A percentile compares a stretch with the other conserved stretches of the same genome.
Conservation (phyloP, 2,888 invertebrate species). For the Drosophila percnosoma region DNA sequence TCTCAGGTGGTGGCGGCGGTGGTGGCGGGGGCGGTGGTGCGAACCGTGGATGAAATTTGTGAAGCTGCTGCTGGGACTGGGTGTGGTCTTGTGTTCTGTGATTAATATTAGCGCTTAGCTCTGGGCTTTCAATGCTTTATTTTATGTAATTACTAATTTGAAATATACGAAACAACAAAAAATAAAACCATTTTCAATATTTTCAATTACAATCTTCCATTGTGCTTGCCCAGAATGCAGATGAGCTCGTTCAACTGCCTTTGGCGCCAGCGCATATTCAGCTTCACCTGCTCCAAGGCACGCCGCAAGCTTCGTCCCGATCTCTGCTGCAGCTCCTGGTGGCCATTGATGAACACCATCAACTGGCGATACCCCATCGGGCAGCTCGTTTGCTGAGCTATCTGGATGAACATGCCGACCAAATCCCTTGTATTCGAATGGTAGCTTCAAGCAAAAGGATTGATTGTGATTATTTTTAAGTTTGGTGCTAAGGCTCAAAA, state of each 20-base stretch:
- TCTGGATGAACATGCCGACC: conserved; percentile 83
- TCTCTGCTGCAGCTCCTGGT: conserved; percentile 87
- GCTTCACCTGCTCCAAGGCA: conserved; percentile 89
- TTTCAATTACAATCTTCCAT: conserved; percentile 24
- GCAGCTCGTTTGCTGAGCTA: conserved; percentile 85
- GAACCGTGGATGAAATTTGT: conserved; percentile 23
- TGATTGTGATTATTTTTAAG: background rate
- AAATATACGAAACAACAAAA: conserved; percentile 25
- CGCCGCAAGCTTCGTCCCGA: conserved; percentile 89
- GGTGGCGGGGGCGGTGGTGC: conserved; percentile 9
- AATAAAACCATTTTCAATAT: background rate
- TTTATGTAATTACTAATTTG: conserved; percentile 34
- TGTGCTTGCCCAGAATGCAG: background rate
- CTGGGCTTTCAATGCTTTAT: conserved; percentile 25
- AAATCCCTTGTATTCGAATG: conserved; percentile 84
- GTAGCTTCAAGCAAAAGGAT: conserved; percentile 80
- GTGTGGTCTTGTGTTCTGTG: conserved; percentile 57
- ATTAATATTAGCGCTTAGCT: conserved; percentile 59
- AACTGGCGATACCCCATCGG: conserved; percentile 84
- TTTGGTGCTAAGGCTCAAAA: background rate
- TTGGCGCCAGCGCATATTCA: conserved; percentile 90
- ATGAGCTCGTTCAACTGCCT: conserved; percentile 83
- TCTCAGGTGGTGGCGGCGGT: conserved; percentile 69
- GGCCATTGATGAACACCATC: conserved; percentile 85
- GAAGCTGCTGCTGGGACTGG: conserved; percentile 4